Evolutionary conservation across 2,888 invertebrate genomes (phyloP), one percentile per base, ranked within the genome.

Genomic region (Drosophila colorata): DNA sequence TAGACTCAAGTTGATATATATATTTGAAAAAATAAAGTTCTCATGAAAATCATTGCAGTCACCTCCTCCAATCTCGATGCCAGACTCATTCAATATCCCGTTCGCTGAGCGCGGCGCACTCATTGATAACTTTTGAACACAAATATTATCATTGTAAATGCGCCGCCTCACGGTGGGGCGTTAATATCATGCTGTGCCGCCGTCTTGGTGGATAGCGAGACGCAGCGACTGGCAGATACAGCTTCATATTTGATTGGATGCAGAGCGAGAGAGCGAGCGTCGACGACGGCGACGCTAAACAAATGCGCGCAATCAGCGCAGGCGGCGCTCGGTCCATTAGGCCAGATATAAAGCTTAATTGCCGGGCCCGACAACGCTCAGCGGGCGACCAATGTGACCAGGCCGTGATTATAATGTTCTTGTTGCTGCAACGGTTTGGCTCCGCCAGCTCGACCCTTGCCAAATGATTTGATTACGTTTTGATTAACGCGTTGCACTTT

Each of bases 291-390:
- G 82, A 74, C 65, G 76, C 69, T 71, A 78, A 91, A 91, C 89
- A 90, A 90, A 90, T 89, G 88, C 83, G 75, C 77, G 82, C 88
- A 89, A 90, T 90, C 88, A 89, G 89, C 86, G 87, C 84, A 90
- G 90, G 90, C 91, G 90, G 91, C 91, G 88, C 88, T 90, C 87
- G 79, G 90, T 87, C 91, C 91, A 92, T 92, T 92, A 92, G 83
- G 90, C 87, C 89, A 90, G 90, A 92, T 92, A 91, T 91, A 91
- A 90, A 90, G 83, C 90, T 92, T 92, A 92, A 92, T 92, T 92
- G 92, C 91, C 89, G 79, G 90, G 65, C 61, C 91, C 90, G 90
- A 90, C 70, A 91, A 90, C 72, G 89, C 88, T 76, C 91, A 82
- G 82, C 91, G 78, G 89, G 90, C 73, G 65, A 65, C 68, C 74